Evolutionary conservation across 2,113 vertebrate genomes (phyloP), one percentile per base, ranked within the genome.

Genomic region (Ondatra zibethicus): DNA sequence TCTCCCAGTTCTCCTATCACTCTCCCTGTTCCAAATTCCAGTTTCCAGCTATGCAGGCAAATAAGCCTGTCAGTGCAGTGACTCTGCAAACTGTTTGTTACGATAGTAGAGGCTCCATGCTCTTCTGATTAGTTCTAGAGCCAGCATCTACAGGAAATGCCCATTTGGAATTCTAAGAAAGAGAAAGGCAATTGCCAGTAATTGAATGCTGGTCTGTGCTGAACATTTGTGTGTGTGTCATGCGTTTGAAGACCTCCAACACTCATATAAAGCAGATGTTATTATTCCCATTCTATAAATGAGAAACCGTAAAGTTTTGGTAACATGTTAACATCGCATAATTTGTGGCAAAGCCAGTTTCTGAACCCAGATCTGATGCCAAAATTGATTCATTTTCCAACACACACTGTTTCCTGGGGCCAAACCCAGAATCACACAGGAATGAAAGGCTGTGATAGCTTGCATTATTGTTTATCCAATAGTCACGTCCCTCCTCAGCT

Each of bases 381-480:
- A 88, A 88, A 94, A 50, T 88, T 72, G 42, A 94, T 93, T 88
- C 42, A 88, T 33, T 63, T 68, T 86, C 77, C 29, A 86, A 61
- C 77, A 95, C 73, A 80, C 23, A 27, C 4, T 72, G 52, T 58
- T n/a, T 90, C 14, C 36, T 17, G 75, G 31, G 61, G 23, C 10
- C n/a, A 73, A 68, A 91, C n/a, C 45, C n/a, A 68, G n/a, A 92
- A 72, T 84, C 27, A 31, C 3, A 7, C 19, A 36, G 23, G 36
- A 76, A 85, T 29, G 88, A 87, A 92, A 92, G 5, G 9, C 27
- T 52, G 27, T 9, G 23, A 55, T 11, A 33, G 45, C 23, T 39
- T 81, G 25, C 5, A 33, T 75, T 80, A 39, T 7, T 70, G 55
- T 39, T 76, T 23, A 63, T 29, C 36, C 50, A 76, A 70, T 58